A percentile compares a stretch with the other conserved stretches of the same genome.
phyloP scores from a whole-genome alignment of 2,797 vertebrate species.

The Cyclura pinguis region DNA sequence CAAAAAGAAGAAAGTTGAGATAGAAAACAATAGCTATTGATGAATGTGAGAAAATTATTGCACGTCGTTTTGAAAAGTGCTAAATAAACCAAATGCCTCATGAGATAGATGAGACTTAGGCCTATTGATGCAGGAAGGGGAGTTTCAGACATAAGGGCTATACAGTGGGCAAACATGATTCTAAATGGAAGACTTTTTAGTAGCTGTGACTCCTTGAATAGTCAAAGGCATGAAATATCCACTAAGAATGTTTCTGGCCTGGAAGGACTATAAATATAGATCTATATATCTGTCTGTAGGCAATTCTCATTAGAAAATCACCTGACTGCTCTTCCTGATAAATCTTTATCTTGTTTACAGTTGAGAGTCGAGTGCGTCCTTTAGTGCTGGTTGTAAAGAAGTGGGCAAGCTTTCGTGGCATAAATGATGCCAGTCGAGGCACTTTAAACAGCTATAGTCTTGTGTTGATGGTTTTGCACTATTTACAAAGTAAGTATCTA shows the following conservation, averaged over 20 bases:
- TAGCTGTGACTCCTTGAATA: background rate
- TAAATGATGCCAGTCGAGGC: slow-evolving; percentile 97
- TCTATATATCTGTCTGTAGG: too few relatives aligned
- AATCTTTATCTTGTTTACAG: slow-evolving; percentile 81
- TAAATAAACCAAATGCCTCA: too few relatives aligned
- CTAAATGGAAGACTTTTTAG: background rate
- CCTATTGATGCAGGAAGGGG: background rate
- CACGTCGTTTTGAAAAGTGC: background rate
- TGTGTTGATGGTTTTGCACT: slow-evolving; percentile 96
- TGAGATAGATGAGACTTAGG: background rate
- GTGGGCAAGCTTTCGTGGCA: slow-evolving; percentile 90
- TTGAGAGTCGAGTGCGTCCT: slow-evolving; percentile 92
- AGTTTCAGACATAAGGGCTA: background rate
- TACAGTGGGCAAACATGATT: background rate
- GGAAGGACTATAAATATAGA: too few relatives aligned
- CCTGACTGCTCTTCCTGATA: slow-evolving; percentile 46
- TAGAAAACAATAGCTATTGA: too few relatives aligned
- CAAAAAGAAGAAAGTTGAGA: background rate
- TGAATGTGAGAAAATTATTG: background rate
- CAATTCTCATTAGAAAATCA: background rate
- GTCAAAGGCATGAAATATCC: background rate
- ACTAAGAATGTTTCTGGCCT: background rate
- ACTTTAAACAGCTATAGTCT: slow-evolving; percentile 97
- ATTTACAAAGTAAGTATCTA: slow-evolving; percentile 95
- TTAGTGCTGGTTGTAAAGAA: slow-evolving; percentile 94